These are phyloP conservation scores for Falco columbarius DNA, from an alignment of 2,797 vertebrate genomes.

Conservation along the genomic window DNA sequence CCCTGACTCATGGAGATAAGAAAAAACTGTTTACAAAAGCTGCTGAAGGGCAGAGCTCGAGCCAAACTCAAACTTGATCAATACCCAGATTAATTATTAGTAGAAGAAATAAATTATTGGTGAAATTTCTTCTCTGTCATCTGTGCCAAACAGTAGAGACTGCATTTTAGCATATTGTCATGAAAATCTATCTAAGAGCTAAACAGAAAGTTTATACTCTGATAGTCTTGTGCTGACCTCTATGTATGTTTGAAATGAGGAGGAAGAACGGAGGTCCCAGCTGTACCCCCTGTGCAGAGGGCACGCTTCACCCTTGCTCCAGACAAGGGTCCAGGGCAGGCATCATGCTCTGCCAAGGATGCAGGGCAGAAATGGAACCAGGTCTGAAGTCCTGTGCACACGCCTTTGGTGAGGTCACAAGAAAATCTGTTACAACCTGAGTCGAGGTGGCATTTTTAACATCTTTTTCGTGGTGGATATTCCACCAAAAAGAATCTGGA, in stretches of 20 bases:
- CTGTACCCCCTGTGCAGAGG: not conserved
- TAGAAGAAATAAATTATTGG: slow-evolving; percentile 4
- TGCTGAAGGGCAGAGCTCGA: not conserved
- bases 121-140: not conserved
- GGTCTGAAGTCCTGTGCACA: not conserved
- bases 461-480: not conserved
- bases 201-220: not conserved
- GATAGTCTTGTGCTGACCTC: not conserved
- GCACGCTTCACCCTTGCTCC: not conserved
- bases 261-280: not conserved
- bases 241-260: not conserved
- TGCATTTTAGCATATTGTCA: not conserved
- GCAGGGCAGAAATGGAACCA: not conserved
- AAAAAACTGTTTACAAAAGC: slow-evolving; percentile 19
- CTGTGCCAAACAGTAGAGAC: not conserved
- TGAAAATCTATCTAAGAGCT: not conserved
- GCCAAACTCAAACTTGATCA: slow-evolving; percentile 23
- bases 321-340: not conserved
- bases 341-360: not conserved
- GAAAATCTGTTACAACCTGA: not conserved
- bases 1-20: not conserved
- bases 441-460: not conserved
- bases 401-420: not conserved
- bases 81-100: slow-evolving; percentile 1
- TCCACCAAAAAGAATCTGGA: not conserved